Percentiles rank a stretch among this genome's conserved stretches.
Conservation (phyloP, 2,888 invertebrate species). For the Elaeidobius kamerunicus region DNA sequence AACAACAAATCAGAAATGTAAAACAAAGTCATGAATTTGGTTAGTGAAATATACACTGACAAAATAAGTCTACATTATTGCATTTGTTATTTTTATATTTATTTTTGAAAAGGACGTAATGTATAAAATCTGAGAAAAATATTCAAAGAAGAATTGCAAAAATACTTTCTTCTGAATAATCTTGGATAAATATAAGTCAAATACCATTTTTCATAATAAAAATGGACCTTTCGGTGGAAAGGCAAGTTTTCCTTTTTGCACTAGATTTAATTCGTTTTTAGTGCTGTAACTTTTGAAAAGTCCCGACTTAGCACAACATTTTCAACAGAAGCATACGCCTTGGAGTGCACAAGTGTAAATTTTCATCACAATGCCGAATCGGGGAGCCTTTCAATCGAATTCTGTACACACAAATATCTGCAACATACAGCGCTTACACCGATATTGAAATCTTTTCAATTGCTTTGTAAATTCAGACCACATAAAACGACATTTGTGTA, state of each 20-base stretch:
- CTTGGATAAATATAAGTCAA: no score
- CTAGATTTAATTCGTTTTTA: constrained; percentile 48
- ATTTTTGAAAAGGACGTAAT: no score
- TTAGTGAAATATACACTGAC: no score
- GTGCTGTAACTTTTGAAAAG: constrained; percentile 39
- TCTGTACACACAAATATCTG: constrained; percentile 49
- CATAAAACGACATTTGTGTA: constrained; percentile 50
- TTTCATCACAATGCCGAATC: constrained; percentile 51
- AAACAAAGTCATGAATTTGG: no score
- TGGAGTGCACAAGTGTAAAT: constrained; percentile 53
- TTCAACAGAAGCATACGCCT: constrained; percentile 48
- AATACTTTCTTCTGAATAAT: no score
- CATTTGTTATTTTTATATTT: no score
- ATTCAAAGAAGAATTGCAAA: no score
- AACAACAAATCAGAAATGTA: no score
- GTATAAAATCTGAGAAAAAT: no score
- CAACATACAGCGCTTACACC: constrained; percentile 48
- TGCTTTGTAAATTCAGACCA: constrained; percentile 51
- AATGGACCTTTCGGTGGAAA: no score
- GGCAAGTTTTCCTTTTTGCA: constrained; percentile 44
- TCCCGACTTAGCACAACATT: constrained; percentile 45
- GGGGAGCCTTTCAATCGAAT: constrained; percentile 50
- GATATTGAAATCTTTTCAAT: constrained; percentile 52
- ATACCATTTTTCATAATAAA: no score
- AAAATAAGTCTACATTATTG: no score